phyloP scores from a whole-genome alignment of 2,888 invertebrate species.

The Tetranychus piercei region DNA sequence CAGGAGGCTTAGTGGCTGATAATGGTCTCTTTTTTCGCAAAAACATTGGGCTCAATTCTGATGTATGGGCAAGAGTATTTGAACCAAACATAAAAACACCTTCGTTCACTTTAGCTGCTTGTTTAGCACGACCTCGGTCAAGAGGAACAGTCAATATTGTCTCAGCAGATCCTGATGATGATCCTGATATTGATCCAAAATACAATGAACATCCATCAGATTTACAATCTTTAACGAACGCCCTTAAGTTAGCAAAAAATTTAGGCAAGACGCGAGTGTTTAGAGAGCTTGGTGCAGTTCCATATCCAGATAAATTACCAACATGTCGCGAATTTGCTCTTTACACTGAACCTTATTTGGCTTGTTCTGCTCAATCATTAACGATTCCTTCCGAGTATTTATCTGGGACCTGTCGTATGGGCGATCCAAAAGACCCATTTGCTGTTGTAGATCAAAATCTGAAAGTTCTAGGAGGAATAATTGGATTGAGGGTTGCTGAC shows the following conservation, averaged over 20 bases:
- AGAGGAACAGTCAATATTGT: background rate
- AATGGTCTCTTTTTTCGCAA: background rate
- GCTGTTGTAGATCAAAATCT: background rate
- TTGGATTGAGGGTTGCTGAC: background rate
- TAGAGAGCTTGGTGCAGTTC: background rate
- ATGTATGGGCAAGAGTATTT: background rate
- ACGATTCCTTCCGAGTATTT: background rate
- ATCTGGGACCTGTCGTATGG: background rate
- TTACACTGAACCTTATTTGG: background rate
- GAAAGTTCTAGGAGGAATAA: background rate
- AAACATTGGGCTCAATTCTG: background rate
- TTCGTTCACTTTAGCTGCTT: constrained; percentile 3
- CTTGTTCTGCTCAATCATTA: constrained; percentile 4
- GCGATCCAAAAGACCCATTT: background rate
- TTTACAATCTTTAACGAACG: background rate
- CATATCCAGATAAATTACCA: background rate
- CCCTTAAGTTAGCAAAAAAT: background rate
- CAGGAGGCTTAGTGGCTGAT: background rate
- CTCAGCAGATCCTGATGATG: background rate
- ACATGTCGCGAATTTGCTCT: constrained; percentile 2
- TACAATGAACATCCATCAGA: constrained; percentile 7
- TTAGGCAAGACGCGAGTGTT: background rate
- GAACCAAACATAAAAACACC: background rate
- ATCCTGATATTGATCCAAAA: background rate
- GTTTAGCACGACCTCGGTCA: background rate